Base-by-base conservation (phyloP, 2,113 vertebrate species). In the Pungitius pungitius region DNA sequence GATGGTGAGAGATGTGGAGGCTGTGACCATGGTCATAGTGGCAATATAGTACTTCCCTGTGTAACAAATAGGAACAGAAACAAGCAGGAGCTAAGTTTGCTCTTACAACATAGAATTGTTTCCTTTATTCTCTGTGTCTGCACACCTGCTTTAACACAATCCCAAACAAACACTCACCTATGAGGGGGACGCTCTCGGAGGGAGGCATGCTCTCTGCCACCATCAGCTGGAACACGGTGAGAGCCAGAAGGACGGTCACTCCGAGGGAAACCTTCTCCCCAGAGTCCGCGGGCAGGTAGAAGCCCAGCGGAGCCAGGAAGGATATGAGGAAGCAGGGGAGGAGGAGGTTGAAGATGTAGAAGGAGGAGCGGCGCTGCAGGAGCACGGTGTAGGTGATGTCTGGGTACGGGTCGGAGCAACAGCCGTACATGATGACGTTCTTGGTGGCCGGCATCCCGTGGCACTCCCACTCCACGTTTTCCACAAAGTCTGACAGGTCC, bases 161-260 rank as follows among this genome's bases (percentile, higher is more conserved):
- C 39, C 62, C 42, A 14, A 56, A 40, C 14, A 62, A 61, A 40
- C 0, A 3, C 94, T 93, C 83, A 99, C 98, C 98, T 83, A 99
- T 99, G 4, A 99, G 92, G 6, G 98, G 98, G 1, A 99, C 95
- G 0, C 95, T 99, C 94, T 99, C 98, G 1, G 98, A 98, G 12
- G 97, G 97, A 0, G 97, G 97, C 98, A 99, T 99, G 91, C 97
- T 99, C 91, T 99, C 97, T 15, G 98, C 98, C 88, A 99, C 98
- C 96, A 99, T 98, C 43, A 99, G 93, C 92, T 99, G 98, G 82
- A 99, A 99, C 39, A 99, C 98, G 0, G 98, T 99, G 75, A 99
- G 95, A 33, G 98, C 96, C 90, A 99, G 92, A 27, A 99, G 94
- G 71, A 99, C 96, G 0, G 97, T 99, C 70, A 99, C 96, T 0